phyloP scores from a whole-genome alignment of 2,888 invertebrate species.

The Podotricha telesiphe region DNA sequence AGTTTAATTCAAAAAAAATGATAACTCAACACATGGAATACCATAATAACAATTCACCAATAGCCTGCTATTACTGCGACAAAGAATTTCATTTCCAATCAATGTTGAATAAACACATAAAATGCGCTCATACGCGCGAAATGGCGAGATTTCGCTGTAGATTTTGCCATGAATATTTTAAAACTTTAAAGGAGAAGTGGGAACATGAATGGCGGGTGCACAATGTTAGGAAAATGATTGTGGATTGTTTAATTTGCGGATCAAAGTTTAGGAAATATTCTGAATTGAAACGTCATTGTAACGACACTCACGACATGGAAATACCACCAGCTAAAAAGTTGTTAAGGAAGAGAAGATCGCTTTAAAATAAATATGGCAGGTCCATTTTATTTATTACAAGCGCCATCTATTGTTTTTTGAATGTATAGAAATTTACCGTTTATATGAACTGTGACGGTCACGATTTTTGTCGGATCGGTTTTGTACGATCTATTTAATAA shows the following conservation, averaged over 20 bases:
- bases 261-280: conserved; percentile 73
- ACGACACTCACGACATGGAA: conserved; percentile 55
- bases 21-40: conserved; percentile 74
- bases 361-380: conserved; percentile 26
- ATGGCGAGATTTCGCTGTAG: conserved; percentile 60
- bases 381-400: conserved; percentile 8
- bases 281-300: conserved; percentile 68
- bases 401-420: conserved; percentile 11
- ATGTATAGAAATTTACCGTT: conserved; percentile 10
- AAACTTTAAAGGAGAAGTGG: conserved; percentile 73
- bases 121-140: conserved; percentile 61
- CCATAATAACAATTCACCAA: conserved; percentile 65
- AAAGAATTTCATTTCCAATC: conserved; percentile 73
- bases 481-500: too few species aligned
- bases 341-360: conserved; percentile 48
- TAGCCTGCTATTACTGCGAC: conserved; percentile 63
- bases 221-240: conserved; percentile 70
- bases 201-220: conserved; percentile 77
- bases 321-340: conserved; percentile 64
- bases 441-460: conserved; percentile 27
- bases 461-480: conserved; percentile 26
- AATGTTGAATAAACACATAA: conserved; percentile 72
- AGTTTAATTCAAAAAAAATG: conserved; percentile 79
- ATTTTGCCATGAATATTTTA: conserved; percentile 63
- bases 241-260: conserved; percentile 70